phyloP scores from a whole-genome alignment of 2,888 invertebrate genomes.

The Leptothorax acervorum region DNA sequence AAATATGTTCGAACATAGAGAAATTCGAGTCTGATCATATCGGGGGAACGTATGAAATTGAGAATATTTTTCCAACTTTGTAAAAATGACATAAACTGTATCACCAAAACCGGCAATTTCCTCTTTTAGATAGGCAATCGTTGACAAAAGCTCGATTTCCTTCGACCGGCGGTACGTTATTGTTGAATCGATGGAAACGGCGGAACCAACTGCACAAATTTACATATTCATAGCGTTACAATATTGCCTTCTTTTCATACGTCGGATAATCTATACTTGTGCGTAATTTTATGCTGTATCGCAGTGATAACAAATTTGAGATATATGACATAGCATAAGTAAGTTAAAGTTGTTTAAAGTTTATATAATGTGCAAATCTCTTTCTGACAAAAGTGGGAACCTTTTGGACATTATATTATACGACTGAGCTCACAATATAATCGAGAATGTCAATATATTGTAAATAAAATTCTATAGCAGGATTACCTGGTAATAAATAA shows the following conservation, averaged over 20 bases:
- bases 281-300: conserved; percentile 65
- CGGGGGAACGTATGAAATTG: conserved; percentile 59
- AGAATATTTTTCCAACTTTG: conserved; percentile 82
- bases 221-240: conserved; percentile 71
- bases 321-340: conserved; percentile 65
- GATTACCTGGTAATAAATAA: conserved; percentile 75
- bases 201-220: conserved; percentile 74
- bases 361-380: conserved; percentile 74
- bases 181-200: conserved; percentile 57
- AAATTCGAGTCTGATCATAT: conserved; percentile 4
- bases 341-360: conserved; percentile 78
- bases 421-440: conserved; percentile 75
- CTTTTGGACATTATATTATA: conserved; percentile 76
- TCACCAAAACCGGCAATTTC: conserved; percentile 58
- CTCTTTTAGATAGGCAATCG: conserved; percentile 66
- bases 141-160: conserved; percentile 12
- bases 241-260: conserved; percentile 75
- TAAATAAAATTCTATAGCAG: conserved; percentile 79
- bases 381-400: conserved; percentile 54
- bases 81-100: conserved; percentile 72
- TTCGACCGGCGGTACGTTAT: conserved; percentile 51
- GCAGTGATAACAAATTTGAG: conserved; percentile 62
- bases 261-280: conserved; percentile 64
- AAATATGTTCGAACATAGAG: conserved; percentile 6
- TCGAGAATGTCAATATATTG: conserved; percentile 79